Percentiles rank a stretch among this genome's conserved stretches.
Conservation (phyloP, 2,113 vertebrate genomes). For the Boleophthalmus pectinirostris region DNA sequence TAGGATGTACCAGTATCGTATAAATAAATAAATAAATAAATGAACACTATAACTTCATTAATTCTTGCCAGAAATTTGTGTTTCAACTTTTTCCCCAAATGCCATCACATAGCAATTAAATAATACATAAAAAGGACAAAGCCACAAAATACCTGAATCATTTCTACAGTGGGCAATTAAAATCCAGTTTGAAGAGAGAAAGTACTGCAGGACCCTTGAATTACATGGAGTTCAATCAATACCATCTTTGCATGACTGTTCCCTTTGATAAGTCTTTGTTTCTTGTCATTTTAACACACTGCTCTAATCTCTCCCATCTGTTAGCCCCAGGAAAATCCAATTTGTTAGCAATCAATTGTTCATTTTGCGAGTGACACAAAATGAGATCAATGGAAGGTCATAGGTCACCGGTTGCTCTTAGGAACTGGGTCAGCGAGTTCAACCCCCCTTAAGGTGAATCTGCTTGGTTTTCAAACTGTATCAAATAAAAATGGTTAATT, state of each 20-base stretch:
- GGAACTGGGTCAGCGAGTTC: slow-evolving; percentile 19
- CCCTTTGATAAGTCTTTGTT: neutral
- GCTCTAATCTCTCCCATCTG: slow-evolving; percentile 8
- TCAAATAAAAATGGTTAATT: neutral
- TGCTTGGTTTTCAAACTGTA: neutral
- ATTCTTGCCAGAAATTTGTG: too few relatives aligned
- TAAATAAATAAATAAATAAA: too few relatives aligned
- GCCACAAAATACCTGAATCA: too few relatives aligned
- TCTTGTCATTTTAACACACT: neutral
- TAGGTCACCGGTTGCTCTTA: slow-evolving; percentile 22
- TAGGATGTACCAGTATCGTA: too few relatives aligned
- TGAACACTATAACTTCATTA: too few relatives aligned
- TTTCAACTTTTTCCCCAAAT: too few relatives aligned
- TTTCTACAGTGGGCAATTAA: too few relatives aligned
- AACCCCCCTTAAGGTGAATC: neutral
- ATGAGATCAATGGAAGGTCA: slow-evolving; percentile 38
- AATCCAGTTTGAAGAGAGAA: too few relatives aligned
- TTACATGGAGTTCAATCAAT: neutral
- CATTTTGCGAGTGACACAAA: slow-evolving; percentile 22
- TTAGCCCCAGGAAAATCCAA: slow-evolving; percentile 20
- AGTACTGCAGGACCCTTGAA: too few relatives aligned
- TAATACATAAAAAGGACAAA: too few relatives aligned
- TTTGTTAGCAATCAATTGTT: slow-evolving; percentile 33
- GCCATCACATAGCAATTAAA: too few relatives aligned
- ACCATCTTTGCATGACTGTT: too few relatives aligned